Percentiles rank a stretch among this genome's conserved stretches.
These are phyloP conservation scores for Nerophis ophidion DNA, from an alignment of 2,113 vertebrate genomes.

Conservation along the genomic window DNA sequence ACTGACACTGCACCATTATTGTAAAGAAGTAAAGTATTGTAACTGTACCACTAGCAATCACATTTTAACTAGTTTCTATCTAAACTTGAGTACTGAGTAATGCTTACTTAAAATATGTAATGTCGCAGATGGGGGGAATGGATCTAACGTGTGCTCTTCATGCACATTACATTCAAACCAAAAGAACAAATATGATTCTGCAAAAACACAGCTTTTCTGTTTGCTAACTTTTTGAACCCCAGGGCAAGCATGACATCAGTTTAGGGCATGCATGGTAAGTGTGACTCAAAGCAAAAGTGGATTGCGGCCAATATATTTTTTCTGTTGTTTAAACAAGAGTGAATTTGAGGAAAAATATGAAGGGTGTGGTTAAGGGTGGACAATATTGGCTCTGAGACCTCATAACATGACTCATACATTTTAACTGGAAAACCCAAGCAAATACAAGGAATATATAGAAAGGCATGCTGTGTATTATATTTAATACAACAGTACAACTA, in stretches of 20 bases:
- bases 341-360: constrained; percentile 34
- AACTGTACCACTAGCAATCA: background rate
- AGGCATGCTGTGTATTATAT: background rate
- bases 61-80: background rate
- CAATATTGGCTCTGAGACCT: constrained; percentile 11
- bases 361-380: constrained; percentile 30
- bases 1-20: no score
- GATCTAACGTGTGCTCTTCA: background rate
- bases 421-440: background rate
- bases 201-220: background rate
- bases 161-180: background rate
- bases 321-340: constrained; percentile 8
- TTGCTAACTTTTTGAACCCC: background rate
- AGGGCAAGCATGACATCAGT: background rate
- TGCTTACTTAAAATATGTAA: background rate
- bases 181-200: background rate
- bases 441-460: background rate
- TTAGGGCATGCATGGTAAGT: background rate
- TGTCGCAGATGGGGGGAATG: background rate
- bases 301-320: constrained; percentile 13
- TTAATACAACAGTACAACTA: background rate
- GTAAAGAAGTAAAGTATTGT: no score
- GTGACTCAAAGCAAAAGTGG: constrained; percentile 1
- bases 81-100: background rate
- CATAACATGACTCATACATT: constrained; percentile 33